Percentiles rank a stretch among this genome's conserved stretches.
Evolutionary conservation across 1,140 invertebrate genomes (phyloP).

Genomic region (Ceratosolen solmsi): DNA sequence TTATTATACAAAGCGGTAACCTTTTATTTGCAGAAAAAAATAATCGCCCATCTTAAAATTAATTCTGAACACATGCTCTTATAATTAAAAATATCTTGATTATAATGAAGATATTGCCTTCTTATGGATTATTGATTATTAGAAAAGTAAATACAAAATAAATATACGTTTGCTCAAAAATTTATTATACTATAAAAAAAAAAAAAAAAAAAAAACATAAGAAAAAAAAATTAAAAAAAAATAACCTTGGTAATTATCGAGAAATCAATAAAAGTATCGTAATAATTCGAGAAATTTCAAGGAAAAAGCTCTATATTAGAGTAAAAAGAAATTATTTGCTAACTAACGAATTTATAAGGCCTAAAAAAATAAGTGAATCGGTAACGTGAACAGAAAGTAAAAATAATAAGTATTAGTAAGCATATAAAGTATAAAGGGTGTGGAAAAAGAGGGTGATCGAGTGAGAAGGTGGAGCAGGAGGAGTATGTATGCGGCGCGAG

Average conservation of each 20-base stretch:
- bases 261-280: neutral
- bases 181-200: neutral
- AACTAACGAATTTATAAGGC: neutral
- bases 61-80: neutral
- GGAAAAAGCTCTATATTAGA: neutral
- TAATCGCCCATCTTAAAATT: neutral
- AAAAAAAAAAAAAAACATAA: too few species aligned
- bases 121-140: neutral
- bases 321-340: neutral
- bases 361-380: neutral
- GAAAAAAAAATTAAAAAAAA: too few species aligned
- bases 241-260: neutral
- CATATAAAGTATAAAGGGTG: neutral
- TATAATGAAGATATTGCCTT: neutral
- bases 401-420: constrained; percentile 15
- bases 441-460: neutral
- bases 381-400: neutral
- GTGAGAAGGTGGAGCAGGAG: neutral
- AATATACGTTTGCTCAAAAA: neutral
- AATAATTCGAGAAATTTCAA: neutral
- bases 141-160: neutral
- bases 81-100: neutral
- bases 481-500: too few species aligned
- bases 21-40: too few species aligned
- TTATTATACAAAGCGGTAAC: too few species aligned